Conservation (phyloP, 2,888 invertebrate genomes). For the Agrilus biguttatus region DNA sequence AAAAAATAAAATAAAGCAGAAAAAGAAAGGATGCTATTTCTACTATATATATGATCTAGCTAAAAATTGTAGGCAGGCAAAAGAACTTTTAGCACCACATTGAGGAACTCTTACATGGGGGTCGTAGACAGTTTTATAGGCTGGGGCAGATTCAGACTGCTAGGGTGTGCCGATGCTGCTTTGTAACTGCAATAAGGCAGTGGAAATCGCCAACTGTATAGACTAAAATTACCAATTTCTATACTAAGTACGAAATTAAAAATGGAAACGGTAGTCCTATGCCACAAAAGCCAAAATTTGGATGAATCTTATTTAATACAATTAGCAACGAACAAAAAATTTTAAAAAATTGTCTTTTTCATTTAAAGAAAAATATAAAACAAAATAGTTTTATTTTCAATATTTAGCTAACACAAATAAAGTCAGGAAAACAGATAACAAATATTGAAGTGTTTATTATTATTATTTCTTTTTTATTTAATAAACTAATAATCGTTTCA, state of each 20-base stretch:
- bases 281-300: constrained; percentile 6
- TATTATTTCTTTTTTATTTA: no score
- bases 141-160: constrained; percentile 64
- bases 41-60: not conserved
- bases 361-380: no score
- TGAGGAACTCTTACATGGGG: constrained; percentile 43
- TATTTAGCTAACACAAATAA: no score
- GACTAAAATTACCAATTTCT: constrained; percentile 45
- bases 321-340: not conserved
- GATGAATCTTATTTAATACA: not conserved
- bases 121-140: constrained; percentile 63
- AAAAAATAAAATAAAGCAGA: no score
- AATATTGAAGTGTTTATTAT: no score
- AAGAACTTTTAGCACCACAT: constrained; percentile 3
- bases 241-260: constrained; percentile 12
- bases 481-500: no score
- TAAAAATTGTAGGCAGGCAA: not conserved
- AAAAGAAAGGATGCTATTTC: not conserved
- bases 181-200: constrained; percentile 92
- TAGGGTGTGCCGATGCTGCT: constrained; percentile 59
- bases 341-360: not conserved
- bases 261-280: not conserved
- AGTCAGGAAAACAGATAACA: no score
- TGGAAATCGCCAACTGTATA: constrained; percentile 93
- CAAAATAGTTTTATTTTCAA: no score